A percentile compares a stretch with the other conserved stretches of the same genome.
Conservation (phyloP, 1,140 invertebrate genomes). For the Euwallacea fornicatus region DNA sequence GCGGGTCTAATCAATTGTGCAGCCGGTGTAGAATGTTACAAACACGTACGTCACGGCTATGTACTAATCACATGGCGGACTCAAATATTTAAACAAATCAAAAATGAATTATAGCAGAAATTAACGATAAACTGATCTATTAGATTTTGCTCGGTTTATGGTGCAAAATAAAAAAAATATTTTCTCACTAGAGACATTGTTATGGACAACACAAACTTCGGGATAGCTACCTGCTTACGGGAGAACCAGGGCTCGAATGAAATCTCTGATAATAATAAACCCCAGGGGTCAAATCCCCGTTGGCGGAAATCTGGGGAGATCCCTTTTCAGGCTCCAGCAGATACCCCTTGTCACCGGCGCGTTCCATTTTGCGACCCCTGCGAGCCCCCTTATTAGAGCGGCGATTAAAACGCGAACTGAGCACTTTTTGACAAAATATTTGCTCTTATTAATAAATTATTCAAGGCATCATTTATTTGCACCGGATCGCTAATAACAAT, state of each 20-base stretch:
- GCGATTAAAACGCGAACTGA: conserved; percentile 5
- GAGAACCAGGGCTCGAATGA: conserved; percentile 12
- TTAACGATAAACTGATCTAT: no score
- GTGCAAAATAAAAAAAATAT: no score
- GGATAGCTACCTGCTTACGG: conserved; percentile 14
- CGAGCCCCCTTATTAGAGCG: background rate
- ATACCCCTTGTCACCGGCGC: background rate
- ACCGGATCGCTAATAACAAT: conserved; percentile 35
- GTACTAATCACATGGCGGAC: no score
- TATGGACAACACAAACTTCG: no score
- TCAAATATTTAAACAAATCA: no score
- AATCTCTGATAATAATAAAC: conserved; percentile 17
- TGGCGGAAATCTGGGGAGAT: conserved; percentile 1
- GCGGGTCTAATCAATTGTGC: no score
- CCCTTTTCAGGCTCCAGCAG: conserved; percentile 11
- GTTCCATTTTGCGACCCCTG: background rate
- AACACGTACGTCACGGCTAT: no score
- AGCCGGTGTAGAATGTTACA: no score
- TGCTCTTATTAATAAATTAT: conserved; percentile 14
- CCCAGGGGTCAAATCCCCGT: conserved; percentile 10
- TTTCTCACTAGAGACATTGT: no score
- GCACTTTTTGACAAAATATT: conserved; percentile 17
- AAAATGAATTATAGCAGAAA: no score
- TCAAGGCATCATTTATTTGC: conserved; percentile 32
- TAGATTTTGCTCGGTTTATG: no score